Evolutionary conservation across 2,888 invertebrate genomes (phyloP), one percentile per base, ranked within the genome.

Genomic region (Drosophila bunnanda): DNA sequence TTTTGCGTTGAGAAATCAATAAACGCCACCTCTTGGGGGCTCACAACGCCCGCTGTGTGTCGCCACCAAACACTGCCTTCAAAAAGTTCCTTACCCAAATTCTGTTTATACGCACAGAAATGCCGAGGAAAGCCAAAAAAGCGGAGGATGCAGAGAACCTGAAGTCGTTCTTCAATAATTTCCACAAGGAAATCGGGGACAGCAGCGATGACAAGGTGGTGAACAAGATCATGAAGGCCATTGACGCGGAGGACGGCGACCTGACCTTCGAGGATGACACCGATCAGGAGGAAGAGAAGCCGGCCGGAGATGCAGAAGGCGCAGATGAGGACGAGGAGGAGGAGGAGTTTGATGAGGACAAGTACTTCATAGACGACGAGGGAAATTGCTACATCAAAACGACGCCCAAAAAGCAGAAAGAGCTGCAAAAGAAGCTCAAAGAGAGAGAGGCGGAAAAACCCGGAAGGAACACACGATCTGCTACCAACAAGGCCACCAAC

Each of bases 301-400:
- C 15, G 92, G 92, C 30, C 8, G 58, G 22, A 0, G 39, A 38
- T 17, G 61, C 28, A 39, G 76, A 77, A 10, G 90, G 90, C 9
- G 53, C 58, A 12, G 53, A 30, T 91, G 92, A 38, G 13, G 59
- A 43, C 22, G 43, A 61, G 39, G 77, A 71, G 25, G 77, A 71
- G 25, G 25, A 25, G 25, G 61, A 59, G 48, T 76, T 77, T 87
- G 65, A 94, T 4, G 93, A 94, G 17, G 95, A 96, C 9, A 96
- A 96, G 2, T 96, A 96, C 89, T 97, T 96, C 91, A 95, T 97
- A 28, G 97, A 97, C 89, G 82, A 88, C 53, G 89, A 96, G 36
- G 96, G 97, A 0, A 95, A 96, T 78, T 97, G 97, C 91, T 97
- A 97, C 89, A 96, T 96, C 89, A 96, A 97, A 91, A 94, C 95